Evolutionary conservation across 2,113 vertebrate species (phyloP).

Genomic region (Alectura lathami): DNA sequence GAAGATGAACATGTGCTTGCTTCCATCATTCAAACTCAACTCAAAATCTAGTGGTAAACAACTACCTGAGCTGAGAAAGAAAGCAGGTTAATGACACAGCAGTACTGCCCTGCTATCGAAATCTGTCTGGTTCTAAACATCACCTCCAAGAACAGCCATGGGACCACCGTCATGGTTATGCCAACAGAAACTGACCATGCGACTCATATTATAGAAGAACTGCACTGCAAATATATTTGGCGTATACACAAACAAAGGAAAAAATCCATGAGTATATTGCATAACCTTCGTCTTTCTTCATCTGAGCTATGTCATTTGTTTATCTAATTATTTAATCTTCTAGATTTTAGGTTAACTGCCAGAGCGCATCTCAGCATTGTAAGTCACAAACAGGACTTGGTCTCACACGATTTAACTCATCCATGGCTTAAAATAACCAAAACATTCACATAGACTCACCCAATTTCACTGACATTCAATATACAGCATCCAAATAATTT

Average conservation of each 20-base stretch:
- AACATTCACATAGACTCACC: slow-evolving; percentile 14
- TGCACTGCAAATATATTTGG: neutral
- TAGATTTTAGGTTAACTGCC: neutral
- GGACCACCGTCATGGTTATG: neutral
- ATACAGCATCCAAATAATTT: slow-evolving; percentile 8
- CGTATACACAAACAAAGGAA: neutral
- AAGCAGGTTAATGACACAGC: neutral
- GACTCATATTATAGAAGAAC: neutral
- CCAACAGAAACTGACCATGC: neutral
- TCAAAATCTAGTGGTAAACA: neutral
- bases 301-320: neutral
- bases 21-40: neutral
- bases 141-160: neutral
- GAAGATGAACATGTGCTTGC: neutral
- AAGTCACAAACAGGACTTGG: neutral
- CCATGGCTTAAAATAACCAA: neutral
- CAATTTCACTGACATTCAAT: slow-evolving; percentile 19
- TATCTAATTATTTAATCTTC: neutral
- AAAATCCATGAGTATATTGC: slow-evolving; percentile 3
- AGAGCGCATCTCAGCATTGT: neutral
- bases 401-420: neutral
- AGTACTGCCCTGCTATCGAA: neutral
- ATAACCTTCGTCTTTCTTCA: neutral
- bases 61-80: neutral
- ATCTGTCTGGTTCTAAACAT: neutral